These are phyloP conservation scores for Coranthus polyacanthus DNA, from an alignment of 2,797 vertebrate species.

Conservation along the genomic window DNA sequence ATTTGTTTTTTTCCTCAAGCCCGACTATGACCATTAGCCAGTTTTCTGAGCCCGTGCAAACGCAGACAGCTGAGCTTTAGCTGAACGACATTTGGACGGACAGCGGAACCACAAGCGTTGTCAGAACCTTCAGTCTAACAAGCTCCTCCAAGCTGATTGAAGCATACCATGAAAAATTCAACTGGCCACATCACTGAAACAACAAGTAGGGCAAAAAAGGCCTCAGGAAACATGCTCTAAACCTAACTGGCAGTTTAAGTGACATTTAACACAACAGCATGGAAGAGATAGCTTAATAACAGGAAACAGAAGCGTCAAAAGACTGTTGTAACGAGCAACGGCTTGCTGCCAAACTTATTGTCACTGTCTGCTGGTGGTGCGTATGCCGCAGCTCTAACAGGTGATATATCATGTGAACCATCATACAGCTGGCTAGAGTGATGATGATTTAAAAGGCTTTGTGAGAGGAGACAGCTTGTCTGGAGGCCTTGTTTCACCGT, in stretches of 20 bases:
- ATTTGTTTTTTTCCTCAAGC: constrained; percentile 4
- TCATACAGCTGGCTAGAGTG: constrained; percentile 73
- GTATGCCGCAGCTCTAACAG: constrained; percentile 67
- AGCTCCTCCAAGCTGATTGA: constrained; percentile 66
- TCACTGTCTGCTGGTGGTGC: constrained; percentile 61
- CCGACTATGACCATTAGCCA: constrained; percentile 38
- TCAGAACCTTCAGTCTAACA: constrained; percentile 63
- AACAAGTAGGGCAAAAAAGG: constrained; percentile 52
- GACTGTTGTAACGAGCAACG: constrained; percentile 40
- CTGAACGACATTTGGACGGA: constrained; percentile 51
- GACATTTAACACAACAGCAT: constrained; percentile 64
- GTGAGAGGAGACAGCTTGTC: constrained; percentile 78
- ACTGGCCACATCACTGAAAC: constrained; percentile 54
- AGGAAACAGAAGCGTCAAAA: constrained; percentile 59
- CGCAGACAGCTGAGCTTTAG: constrained; percentile 59
- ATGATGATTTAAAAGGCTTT: constrained; percentile 85
- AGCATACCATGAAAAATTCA: constrained; percentile 56
- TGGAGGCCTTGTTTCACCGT: constrained; percentile 80
- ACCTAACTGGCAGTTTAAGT: constrained; percentile 62
- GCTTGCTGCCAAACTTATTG: constrained; percentile 67
- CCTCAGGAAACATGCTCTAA: constrained; percentile 42
- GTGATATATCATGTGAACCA: constrained; percentile 78
- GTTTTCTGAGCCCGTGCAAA: constrained; percentile 35
- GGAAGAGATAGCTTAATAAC: constrained; percentile 67
- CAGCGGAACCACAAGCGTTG: constrained; percentile 53